These are phyloP conservation scores for Papilio demoleus DNA, from an alignment of 2,888 invertebrate genomes.

Conservation along the genomic window DNA sequence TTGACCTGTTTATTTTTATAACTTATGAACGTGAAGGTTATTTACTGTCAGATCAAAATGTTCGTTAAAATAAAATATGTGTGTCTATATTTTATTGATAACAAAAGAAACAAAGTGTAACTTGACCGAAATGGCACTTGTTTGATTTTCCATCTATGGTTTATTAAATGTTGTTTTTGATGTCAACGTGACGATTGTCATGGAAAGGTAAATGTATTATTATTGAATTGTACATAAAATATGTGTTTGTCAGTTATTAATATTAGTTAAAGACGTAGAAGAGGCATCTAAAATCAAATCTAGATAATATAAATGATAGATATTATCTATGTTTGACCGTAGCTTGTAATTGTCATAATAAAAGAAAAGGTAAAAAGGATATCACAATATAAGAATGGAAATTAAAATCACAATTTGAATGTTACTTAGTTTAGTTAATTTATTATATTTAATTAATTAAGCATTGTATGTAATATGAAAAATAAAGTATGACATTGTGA, in stretches of 20 bases:
- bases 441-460: constrained; percentile 2
- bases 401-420: constrained; percentile 10
- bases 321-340: too few species aligned
- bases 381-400: constrained; percentile 1
- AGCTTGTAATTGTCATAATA: background rate
- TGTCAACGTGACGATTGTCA: background rate
- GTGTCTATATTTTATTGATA: too few species aligned
- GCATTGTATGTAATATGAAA: background rate
- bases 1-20: too few species aligned
- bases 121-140: too few species aligned
- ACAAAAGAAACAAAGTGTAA: too few species aligned
- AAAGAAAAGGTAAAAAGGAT: background rate
- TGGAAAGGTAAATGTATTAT: background rate
- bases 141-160: too few species aligned
- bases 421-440: constrained; percentile 9
- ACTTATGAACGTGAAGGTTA: too few species aligned
- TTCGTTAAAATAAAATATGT: too few species aligned
- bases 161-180: too few species aligned
- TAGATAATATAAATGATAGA: background rate
- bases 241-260: background rate
- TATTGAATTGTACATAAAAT: background rate
- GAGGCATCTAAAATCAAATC: background rate
- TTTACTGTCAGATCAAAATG: too few species aligned
- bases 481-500: constrained; percentile 10
- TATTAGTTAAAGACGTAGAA: background rate